These are phyloP conservation scores for Pterois miles DNA, from an alignment of 2,797 vertebrate genomes.

Conservation along the genomic window DNA sequence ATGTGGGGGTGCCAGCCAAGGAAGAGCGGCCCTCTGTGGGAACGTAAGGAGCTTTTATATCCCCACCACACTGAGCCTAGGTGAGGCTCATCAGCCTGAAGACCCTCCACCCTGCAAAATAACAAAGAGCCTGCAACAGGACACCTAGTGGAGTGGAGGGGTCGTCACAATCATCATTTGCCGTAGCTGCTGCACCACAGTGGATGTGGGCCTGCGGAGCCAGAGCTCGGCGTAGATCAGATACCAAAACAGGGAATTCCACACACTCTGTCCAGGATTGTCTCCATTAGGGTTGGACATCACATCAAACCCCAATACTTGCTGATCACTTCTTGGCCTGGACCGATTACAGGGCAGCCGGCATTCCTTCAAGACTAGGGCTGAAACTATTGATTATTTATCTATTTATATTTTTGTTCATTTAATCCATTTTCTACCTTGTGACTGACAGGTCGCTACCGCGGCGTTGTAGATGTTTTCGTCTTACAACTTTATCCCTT, in stretches of 20 bases:
- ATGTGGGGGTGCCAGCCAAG: no score
- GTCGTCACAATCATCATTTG: no score
- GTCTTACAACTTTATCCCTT: no score
- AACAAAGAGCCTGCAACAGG: no score
- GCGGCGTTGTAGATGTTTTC: no score
- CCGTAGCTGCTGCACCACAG: neutral
- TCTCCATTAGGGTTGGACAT: neutral
- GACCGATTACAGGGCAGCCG: neutral
- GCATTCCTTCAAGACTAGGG: neutral
- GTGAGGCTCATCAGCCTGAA: no score
- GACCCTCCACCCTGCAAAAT: no score
- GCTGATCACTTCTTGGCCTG: neutral
- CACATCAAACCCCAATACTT: neutral
- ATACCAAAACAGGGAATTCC: conserved; percentile 6
- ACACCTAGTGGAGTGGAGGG: no score
- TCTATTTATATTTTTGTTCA: neutral
- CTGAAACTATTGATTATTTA: neutral
- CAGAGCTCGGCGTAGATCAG: neutral
- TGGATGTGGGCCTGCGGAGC: neutral
- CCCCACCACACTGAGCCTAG: no score
- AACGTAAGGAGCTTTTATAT: no score
- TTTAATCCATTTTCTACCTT: neutral
- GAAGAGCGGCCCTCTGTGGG: no score
- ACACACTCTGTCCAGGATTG: neutral
- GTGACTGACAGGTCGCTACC: no score